phyloP scores from a whole-genome alignment of 2,888 invertebrate species.

The Tipula vernalis region DNA sequence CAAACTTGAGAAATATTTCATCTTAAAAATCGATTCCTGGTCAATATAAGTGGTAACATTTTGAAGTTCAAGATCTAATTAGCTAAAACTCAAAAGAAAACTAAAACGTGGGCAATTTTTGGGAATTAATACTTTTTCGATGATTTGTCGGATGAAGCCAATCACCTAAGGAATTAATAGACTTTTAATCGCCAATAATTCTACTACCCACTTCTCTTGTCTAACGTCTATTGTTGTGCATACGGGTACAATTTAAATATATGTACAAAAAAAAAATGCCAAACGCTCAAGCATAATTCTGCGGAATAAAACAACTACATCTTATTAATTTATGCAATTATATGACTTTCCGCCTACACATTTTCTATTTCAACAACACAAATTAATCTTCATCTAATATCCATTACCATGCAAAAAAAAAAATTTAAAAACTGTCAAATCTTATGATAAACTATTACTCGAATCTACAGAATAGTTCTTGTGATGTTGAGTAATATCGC shows the following conservation, averaged over 20 bases:
- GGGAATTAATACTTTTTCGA: too few species aligned
- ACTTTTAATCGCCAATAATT: background rate
- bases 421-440: too few species aligned
- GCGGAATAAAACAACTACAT: background rate
- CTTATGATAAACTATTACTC: too few species aligned
- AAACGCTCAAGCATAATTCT: background rate
- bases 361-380: background rate
- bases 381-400: background rate
- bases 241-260: background rate
- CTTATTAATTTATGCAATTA: background rate
- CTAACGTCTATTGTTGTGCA: background rate
- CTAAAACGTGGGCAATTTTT: too few species aligned
- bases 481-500: background rate
- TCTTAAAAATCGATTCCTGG: too few species aligned
- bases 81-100: too few species aligned
- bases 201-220: background rate
- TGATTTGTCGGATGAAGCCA: too few species aligned
- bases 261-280: background rate
- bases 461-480: background rate
- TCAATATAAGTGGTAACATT: too few species aligned
- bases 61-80: too few species aligned
- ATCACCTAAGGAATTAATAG: background rate
- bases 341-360: background rate
- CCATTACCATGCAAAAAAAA: background rate
- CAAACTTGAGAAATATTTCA: too few species aligned